Base-by-base conservation (phyloP, 2,888 invertebrate genomes). In the Apodemia hepburni region DNA sequence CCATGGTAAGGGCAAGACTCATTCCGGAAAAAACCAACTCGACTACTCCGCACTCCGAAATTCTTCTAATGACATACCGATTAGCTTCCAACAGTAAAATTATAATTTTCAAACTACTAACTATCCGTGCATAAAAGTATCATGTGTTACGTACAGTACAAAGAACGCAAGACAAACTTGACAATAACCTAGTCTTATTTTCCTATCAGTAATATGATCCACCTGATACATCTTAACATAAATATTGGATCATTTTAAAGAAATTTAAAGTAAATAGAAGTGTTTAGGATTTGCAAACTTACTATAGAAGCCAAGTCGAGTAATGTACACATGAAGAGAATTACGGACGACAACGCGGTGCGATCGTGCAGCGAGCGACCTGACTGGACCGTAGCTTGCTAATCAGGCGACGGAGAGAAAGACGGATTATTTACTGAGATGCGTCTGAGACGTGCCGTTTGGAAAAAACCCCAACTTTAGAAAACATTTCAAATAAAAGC, bases 371-470 rank as follows among this genome's bases (percentile, higher is more conserved):
- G 74, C 75, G 78, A 66, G 68, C 69, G 66, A 67, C 71, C 70
- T 65, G 72, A 71, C 73, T 69, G 73, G 74, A 70, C 75, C 73
- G 73, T 71, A 77, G 81, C 80, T 78, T 78, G 78, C 76, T 78
- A 79, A 80, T 79, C 75, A 80, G 83, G 84, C 85, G 88, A 89
- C 89, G 88, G 88, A 89, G 83, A 84, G 82, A 81, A 68, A 90
- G 88, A 89, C 88, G 89, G 90, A 89, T 85, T 75, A 77, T 83
- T 83, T 85, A 84, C 84, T 85, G 86, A 87, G 85, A 85, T 84
- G 85, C 86, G 78, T 85, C 82, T 81, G 84, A 87, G 88, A 89
- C 87, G 88, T 89, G 89, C 87, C 90, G 84, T 85, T 87, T 84
- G 81, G 81, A 83, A 83, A 83, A 78, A 80, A 81, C 78, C 78